Evolutionary conservation across 2,888 invertebrate species (phyloP), one percentile per base, ranked within the genome.

Genomic region (Criorhina ranunculi): DNA sequence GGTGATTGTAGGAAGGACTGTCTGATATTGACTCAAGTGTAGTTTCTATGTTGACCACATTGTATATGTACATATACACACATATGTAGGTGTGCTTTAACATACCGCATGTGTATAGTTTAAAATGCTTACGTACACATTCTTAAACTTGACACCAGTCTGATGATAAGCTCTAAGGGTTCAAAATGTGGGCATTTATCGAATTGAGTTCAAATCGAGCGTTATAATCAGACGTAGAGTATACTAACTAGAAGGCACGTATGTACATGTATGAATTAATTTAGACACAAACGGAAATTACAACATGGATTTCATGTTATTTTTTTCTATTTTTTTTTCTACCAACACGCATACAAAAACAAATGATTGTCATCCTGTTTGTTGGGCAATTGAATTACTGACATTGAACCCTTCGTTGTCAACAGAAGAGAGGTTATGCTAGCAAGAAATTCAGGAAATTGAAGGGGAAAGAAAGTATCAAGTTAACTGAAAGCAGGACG

Each of bases 341-440:
- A 44, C 4, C 24, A 8, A 62, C 31, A 29, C 15, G 17, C 17
- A 44, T 0, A 31, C n/a, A 62, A 42, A 11, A 44, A 29, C 31
- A 46, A 64, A 64, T 64, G 64, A 24, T 64, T 35, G 31, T 17
- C 64, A 35, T 64, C 49, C 35, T 49, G 49, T 33, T 62, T 64
- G 49, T 64, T 49, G 33, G 35, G 49, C 64, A 49, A 64, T 64
- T 64, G 64, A 64, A 64, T 64, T 64, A 19, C 64, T 64, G 64
- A 37, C 49, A 44, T 35, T 49, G 64, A 64, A 64, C 64, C 64
- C 49, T 46, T 31, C 35, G 5, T 6, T 12, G 64, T 33, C 35
- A 64, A 17, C 31, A 35, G 24, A n/a, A 1, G n/a, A 49, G 5
- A 11, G 33, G 11, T 12, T 35, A 64, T 46, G 33, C 35, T 46